Conservation (phyloP, 1,140 invertebrate species). For the Dreissena polymorpha region DNA sequence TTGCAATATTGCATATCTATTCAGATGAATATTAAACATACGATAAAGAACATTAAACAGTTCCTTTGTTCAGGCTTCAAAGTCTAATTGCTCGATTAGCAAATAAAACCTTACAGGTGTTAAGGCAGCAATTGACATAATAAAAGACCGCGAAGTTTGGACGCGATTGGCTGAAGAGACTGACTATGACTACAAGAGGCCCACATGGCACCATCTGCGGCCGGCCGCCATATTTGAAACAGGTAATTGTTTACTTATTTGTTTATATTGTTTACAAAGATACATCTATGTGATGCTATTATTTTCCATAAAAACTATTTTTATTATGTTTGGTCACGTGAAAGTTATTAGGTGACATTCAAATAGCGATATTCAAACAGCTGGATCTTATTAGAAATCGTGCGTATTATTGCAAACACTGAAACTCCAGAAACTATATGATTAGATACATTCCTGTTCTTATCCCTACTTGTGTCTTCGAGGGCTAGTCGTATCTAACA, state of each 20-base stretch:
- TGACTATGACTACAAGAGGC: constrained; percentile 51
- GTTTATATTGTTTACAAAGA: background rate
- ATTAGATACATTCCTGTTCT: no score
- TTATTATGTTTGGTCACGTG: no score
- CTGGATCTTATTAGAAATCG: no score
- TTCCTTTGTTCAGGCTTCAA: background rate
- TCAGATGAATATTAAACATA: background rate
- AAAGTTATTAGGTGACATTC: no score
- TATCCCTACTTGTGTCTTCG: no score
- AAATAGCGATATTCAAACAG: no score
- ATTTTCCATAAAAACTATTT: no score
- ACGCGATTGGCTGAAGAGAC: constrained; percentile 45
- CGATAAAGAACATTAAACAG: background rate
- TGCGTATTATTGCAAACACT: no score
- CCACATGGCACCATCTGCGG: constrained; percentile 18
- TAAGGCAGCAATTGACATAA: constrained; percentile 42
- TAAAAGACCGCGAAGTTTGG: constrained; percentile 26
- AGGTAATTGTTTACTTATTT: background rate
- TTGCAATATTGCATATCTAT: background rate
- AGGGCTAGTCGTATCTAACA: no score
- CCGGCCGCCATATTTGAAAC: background rate
- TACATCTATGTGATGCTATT: no score
- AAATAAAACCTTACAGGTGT: background rate
- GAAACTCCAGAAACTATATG: no score
- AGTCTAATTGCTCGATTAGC: background rate